These are phyloP conservation scores for Oryzias woworae DNA, from an alignment of 2,113 vertebrate species.

Conservation along the genomic window DNA sequence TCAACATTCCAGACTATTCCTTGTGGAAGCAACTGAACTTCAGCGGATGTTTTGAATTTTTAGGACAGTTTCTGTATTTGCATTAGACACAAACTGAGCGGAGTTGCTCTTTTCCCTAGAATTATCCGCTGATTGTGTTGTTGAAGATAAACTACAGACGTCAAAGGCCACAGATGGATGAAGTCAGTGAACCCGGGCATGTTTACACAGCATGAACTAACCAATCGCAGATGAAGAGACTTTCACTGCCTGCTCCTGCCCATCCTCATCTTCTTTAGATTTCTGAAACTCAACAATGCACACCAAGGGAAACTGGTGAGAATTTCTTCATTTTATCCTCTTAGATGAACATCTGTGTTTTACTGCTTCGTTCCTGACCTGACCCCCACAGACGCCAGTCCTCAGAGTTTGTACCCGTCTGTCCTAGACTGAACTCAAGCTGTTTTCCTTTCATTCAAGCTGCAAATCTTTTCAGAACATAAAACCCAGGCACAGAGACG, in stretches of 20 bases:
- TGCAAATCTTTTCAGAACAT: no score
- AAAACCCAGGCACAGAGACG: no score
- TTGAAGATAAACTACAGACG: constrained; percentile 8
- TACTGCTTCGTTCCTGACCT: background rate
- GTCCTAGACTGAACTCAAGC: no score
- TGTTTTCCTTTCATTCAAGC: no score
- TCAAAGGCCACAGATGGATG: constrained; percentile 24
- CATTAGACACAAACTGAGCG: no score
- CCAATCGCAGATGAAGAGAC: constrained; percentile 25
- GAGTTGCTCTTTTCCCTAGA: background rate
- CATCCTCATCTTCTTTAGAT: background rate
- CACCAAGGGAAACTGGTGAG: constrained; percentile 70
- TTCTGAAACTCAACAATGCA: constrained; percentile 52
- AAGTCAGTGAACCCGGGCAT: constrained; percentile 12
- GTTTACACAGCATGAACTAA: constrained; percentile 2
- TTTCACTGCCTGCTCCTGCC: background rate
- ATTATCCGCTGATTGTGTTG: background rate
- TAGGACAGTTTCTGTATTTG: no score
- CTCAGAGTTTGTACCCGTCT: no score
- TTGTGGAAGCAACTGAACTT: no score
- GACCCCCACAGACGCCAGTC: no score
- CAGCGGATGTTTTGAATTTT: no score
- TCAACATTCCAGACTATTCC: no score
- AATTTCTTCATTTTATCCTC: background rate
- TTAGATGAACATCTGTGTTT: background rate